Base-by-base conservation (phyloP, 2,113 vertebrate species). In the Meles meles region DNA sequence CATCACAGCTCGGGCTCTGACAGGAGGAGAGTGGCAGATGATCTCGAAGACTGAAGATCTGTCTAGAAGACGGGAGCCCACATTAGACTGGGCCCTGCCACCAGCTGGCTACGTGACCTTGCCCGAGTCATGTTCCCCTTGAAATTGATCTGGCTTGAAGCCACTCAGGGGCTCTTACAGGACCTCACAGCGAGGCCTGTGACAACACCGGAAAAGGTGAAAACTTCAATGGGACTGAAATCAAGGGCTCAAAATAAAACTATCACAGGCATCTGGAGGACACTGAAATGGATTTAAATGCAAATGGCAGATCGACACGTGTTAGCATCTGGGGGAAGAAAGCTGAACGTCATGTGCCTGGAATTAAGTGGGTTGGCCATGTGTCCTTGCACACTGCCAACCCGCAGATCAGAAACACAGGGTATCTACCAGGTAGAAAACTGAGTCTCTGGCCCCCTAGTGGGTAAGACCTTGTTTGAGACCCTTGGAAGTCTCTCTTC, bases 1-100 rank as follows among this genome's bases (percentile, higher is more conserved):
- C 47, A 49, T 10, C 55, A 47, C 17, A 80, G 89, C 81, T 91
- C 85, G 49, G 65, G 52, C 37, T 67, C 57, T 87, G 88, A 97
- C 65, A 93, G 79, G 82, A 72, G 29, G 15, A 21, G 81, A 67
- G 81, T 69, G 2, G 76, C 90, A 94, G 84, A 93, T 61, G 92
- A 92, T 85, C 95, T 9, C 34, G 69, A 94, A 93, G 95, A 90
- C 13, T 71, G 90, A 96, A 23, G 80, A 72, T 74, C 2, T 85
- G 74, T 90, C 90, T 34, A 69, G 37, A 72, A 96, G 92, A 79
- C 96, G 90, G 65, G 49, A 86, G 31, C 25, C 42, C 2, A 44
- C 6, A 17, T 88, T 25, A 88, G 83, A 59, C 10, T 2, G 42
- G 92, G 57, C 57, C 61, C 42, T 72, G 27, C 63, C 44, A 47